phyloP scores from a whole-genome alignment of 2,113 vertebrate genomes.

The Tinamus guttatus region DNA sequence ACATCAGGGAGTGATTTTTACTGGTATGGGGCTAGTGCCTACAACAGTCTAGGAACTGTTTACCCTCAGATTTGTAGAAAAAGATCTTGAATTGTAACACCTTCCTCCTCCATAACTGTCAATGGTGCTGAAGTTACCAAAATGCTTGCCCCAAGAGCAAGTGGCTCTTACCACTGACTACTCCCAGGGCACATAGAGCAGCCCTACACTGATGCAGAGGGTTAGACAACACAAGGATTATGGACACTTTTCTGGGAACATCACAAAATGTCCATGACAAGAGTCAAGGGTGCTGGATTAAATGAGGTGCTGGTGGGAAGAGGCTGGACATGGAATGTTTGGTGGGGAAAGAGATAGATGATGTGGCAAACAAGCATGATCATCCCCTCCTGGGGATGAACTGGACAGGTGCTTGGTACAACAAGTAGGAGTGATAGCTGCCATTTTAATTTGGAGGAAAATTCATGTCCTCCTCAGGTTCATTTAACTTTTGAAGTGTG shows the following conservation, averaged over 20 bases:
- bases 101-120: neutral
- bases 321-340: neutral
- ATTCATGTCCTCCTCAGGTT: neutral
- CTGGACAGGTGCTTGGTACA: no score
- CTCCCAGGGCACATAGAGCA: neutral
- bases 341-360: neutral
- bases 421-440: neutral
- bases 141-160: neutral
- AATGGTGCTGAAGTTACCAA: neutral
- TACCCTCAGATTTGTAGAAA: neutral
- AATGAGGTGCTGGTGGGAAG: neutral
- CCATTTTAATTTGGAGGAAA: neutral
- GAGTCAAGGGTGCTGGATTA: neutral
- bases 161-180: no score
- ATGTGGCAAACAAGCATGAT: neutral
- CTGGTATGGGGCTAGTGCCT: neutral
- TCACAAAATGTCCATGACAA: neutral
- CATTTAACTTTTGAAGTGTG: neutral
- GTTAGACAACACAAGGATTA: accelerated
- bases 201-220: neutral
- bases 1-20: neutral
- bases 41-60: neutral
- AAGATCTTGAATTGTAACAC: neutral
- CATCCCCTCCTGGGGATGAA: no score
- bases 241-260: neutral